Evolutionary conservation across 2,113 vertebrate genomes (phyloP), one percentile per base, ranked within the genome.

Genomic region (Halichoerus grypus): DNA sequence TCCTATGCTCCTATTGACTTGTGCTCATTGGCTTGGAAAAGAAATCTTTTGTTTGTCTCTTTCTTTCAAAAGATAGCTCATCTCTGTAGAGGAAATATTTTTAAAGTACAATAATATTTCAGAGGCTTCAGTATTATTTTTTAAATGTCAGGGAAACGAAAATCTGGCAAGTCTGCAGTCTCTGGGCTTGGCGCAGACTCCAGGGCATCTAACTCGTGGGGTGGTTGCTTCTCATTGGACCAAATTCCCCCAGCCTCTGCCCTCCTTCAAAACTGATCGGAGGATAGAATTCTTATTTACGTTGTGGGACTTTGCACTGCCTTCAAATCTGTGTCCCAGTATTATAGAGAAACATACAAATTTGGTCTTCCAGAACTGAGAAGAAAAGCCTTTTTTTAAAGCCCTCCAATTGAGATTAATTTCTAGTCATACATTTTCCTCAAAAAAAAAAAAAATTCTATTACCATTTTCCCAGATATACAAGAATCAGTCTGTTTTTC

Each of bases 401-500:
- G 84, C 72, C 92, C 79, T 88, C 96, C 97, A 96, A 65, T 93
- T 81, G 93, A 95, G 93, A 98, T 97, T 97, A 97, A 98, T 97
- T 97, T 97, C 97, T 97, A 97, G 85, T 90, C 92, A 96, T 67
- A 96, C 65, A 95, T 97, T 97, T 96, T 96, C 72, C 77, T 95
- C 53, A 71, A 96, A 67, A 67, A 67, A 67, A 51, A 95, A 97
- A 97, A 97, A 97, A 86, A 77, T 65, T 95, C 24, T 90, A 51
- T 87, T 87, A 95, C 81, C 5, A 2, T 94, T 98, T 98, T 97
- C 96, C 87, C 97, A 97, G 97, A 98, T 98, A 97, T 96, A 72
- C 31, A 97, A 97, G 93, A 97, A 97, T 97, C 96, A 97, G 92
- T 97, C 59, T 4, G 59, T 97, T 97, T 98, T 98, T 96, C 97